Base-by-base conservation (phyloP, 2,797 vertebrate genomes). In the Channa striata region DNA sequence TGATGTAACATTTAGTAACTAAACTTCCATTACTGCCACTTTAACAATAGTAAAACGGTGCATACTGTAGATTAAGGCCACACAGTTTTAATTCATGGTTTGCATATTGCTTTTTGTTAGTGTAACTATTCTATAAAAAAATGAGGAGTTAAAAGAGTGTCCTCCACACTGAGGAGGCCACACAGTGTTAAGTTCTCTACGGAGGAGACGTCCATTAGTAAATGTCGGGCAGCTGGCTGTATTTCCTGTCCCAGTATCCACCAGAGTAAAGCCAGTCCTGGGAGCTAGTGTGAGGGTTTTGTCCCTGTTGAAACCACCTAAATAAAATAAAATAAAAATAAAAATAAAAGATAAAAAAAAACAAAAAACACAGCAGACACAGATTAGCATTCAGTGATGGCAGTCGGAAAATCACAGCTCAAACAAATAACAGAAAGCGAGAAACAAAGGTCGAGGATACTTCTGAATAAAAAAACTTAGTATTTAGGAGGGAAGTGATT, bases 221-320 rank as follows among this genome's bases (percentile, higher is more conserved):
- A 93, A 99, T 99, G 85, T 99, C 96, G 61, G 95, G 96, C 85
- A 97, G 91, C 81, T 95, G 94, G 69, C 93, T 93, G 89, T 99
- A 98, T 65, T 94, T 95, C 87, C 97, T 94, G 91, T 98, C 95
- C 97, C 97, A 99, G 93, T 99, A 99, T 83, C 93, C 94, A 58
- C 94, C 95, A 58, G 94, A 94, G 73, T 96, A 98, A 72, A 99
- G 94, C 98, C 98, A 99, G 92, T 99, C 98, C 88, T 97, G 96
- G 0, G 94, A 92, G 73, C 91, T 94, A 49, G 89, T 97, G 80
- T 98, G 91, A 20, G 97, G 97, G 74, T 99, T 99, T 33, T 93
- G 94, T 12, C 96, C 97, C 93, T 96, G 97, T 71, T 95, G 94
- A 90, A 99, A 99, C 98, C 98, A 99, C 90, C 98, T 99, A 85